phyloP scores from a whole-genome alignment of 2,797 vertebrate genomes.

The Monodelphis domestica region DNA sequence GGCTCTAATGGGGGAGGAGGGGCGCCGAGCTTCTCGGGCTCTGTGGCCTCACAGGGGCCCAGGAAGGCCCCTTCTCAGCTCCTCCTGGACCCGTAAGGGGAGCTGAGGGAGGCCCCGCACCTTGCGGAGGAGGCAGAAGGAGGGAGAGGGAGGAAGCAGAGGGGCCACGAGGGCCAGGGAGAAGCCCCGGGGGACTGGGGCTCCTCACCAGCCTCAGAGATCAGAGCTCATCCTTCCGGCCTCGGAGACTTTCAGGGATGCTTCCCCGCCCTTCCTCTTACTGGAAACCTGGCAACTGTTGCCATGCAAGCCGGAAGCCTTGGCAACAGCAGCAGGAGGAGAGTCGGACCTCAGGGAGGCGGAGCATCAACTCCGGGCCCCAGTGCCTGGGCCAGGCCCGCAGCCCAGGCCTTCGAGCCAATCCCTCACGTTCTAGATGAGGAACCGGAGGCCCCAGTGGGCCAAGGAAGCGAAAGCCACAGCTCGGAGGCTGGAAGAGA shows the following conservation, averaged over 20 bases:
- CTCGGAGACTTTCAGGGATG: conserved; percentile 58
- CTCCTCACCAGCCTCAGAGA: conserved; percentile 64
- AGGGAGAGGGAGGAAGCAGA: conserved; percentile 27
- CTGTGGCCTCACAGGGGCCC: background rate
- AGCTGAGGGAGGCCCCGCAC: conserved; percentile 35
- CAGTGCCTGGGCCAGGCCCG: too few relatives aligned
- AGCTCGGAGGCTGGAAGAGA: background rate
- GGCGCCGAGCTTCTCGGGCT: too few relatives aligned
- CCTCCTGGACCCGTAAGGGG: conserved; percentile 40
- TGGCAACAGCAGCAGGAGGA: conserved; percentile 53
- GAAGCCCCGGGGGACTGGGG: conserved; percentile 59
- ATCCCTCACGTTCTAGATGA: background rate
- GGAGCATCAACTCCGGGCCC: background rate
- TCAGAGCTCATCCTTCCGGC: conserved; percentile 71
- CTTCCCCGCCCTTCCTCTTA: conserved; percentile 72
- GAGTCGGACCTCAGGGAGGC: conserved; percentile 37
- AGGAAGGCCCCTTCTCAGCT: conserved; percentile 21
- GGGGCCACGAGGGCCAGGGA: conserved; percentile 46
- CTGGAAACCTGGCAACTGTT: conserved; percentile 80
- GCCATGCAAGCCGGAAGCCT: conserved; percentile 53
- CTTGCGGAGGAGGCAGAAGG: conserved; percentile 30
- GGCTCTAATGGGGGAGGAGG: too few relatives aligned
- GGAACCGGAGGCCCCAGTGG: background rate
- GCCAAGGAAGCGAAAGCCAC: too few relatives aligned
- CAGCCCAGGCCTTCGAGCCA: too few relatives aligned